phyloP scores from a whole-genome alignment of 1,140 invertebrate genomes.

The Zaprionus lachaisei region DNA sequence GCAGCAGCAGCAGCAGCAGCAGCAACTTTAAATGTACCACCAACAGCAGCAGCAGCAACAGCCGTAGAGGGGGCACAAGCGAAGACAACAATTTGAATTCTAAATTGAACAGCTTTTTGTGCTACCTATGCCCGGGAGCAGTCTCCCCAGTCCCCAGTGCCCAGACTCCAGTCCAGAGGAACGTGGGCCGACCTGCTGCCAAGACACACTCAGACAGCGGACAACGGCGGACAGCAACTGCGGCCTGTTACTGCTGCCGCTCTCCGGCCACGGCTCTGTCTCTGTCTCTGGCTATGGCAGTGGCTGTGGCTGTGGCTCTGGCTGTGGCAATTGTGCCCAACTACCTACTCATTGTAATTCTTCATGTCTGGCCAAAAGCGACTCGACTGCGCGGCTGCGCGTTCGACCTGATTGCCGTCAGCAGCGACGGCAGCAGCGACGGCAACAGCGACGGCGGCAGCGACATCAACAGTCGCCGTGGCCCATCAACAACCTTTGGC shows the following conservation, averaged over 20 bases:
- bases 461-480: constrained; percentile 58
- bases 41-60: constrained; percentile 20
- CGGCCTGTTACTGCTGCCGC: constrained; percentile 37
- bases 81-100: constrained; percentile 83
- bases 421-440: constrained; percentile 37
- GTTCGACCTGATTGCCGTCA: constrained; percentile 77
- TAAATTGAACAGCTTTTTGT: constrained; percentile 83
- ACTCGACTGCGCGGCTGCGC: constrained; percentile 48
- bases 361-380: constrained; percentile 73
- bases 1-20: constrained; percentile 11
- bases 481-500: constrained; percentile 77
- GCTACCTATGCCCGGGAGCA: constrained; percentile 82
- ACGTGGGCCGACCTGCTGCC: constrained; percentile 81
- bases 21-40: constrained; percentile 26
- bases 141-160: constrained; percentile 15
- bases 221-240: constrained; percentile 37
- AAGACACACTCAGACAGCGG: constrained; percentile 38
- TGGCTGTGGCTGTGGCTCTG: constrained; percentile 31
- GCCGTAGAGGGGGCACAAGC: constrained; percentile 43
- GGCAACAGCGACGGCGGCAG: constrained; percentile 37
- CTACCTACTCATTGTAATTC: constrained; percentile 83
- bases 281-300: constrained; percentile 27
- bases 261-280: constrained; percentile 5
- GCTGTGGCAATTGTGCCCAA: constrained; percentile 78
- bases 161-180: constrained; percentile 38